phyloP scores from a whole-genome alignment of 2,113 vertebrate genomes.

The Columba livia region DNA sequence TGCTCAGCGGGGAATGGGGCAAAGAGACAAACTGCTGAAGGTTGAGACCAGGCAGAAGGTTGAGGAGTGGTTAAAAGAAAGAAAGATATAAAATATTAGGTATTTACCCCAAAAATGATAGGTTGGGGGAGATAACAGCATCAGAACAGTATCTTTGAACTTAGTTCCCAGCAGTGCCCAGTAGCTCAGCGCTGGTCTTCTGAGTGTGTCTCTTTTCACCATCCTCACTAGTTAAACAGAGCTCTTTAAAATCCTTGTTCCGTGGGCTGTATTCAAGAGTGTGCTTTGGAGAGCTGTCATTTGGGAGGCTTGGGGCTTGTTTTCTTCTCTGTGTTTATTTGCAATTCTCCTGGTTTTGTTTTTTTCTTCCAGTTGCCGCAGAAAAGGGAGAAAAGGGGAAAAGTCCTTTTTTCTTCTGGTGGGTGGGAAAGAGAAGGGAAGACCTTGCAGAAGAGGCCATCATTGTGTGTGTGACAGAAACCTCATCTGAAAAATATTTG shows the following conservation, averaged over 20 bases:
- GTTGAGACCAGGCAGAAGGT: neutral
- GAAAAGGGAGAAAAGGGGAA: neutral
- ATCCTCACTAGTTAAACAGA: neutral
- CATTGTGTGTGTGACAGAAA: too few species aligned
- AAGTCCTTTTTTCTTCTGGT: neutral
- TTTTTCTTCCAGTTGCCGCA: neutral
- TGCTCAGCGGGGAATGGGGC: neutral
- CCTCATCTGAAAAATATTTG: neutral
- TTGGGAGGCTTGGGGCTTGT: neutral
- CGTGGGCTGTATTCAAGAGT: neutral
- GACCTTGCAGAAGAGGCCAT: neutral
- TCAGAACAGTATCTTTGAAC: neutral
- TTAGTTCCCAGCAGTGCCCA: neutral
- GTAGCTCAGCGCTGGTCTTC: neutral
- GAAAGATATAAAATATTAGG: neutral
- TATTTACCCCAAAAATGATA: neutral
- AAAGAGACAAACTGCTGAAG: neutral
- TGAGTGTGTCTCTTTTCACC: neutral
- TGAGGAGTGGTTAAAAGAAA: neutral
- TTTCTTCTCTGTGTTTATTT: neutral
- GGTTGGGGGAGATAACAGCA: neutral
- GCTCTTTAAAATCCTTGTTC: neutral
- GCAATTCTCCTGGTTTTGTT: neutral
- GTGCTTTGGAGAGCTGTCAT: neutral
- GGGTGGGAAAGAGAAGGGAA: neutral